These are phyloP conservation scores for Plecturocebus donacophilus DNA, from an alignment of 2,113 vertebrate species.

Conservation along the genomic window DNA sequence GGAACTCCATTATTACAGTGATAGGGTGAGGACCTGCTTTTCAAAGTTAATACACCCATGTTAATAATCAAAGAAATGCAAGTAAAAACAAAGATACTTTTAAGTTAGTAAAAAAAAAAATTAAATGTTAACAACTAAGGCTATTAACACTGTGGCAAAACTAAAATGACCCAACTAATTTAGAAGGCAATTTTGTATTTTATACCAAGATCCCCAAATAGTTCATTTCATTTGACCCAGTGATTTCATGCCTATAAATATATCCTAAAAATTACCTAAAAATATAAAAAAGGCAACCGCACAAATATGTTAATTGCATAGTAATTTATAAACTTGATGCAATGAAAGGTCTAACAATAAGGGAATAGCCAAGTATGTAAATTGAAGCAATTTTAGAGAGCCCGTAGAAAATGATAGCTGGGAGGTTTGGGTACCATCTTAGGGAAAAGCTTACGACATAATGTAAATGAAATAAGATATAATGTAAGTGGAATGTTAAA, in stretches of 20 bases:
- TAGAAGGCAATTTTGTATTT: neutral
- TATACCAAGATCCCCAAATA: neutral
- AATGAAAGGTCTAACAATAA: neutral
- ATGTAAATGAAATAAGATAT: neutral
- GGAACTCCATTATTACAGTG: neutral
- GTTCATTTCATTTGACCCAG: neutral
- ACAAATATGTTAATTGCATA: neutral
- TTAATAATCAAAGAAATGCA: conserved; percentile 31
- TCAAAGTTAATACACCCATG: neutral
- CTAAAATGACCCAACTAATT: neutral
- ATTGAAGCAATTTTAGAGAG: neutral
- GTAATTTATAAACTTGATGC: neutral
- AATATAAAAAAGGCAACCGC: neutral
- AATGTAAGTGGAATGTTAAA: neutral
- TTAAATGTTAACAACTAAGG: conserved; percentile 13
- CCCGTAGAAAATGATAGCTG: neutral
- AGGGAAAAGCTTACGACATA: neutral
- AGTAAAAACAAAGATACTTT: neutral
- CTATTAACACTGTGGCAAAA: neutral
- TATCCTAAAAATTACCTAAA: neutral
- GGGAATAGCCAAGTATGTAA: neutral
- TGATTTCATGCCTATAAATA: neutral
- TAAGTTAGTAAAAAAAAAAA: neutral
- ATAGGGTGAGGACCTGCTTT: neutral
- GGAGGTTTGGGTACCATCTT: neutral